A percentile compares a stretch with the other conserved stretches of the same genome.
phyloP scores from a whole-genome alignment of 2,797 vertebrate genomes.

The Cryptoprocta ferox region DNA sequence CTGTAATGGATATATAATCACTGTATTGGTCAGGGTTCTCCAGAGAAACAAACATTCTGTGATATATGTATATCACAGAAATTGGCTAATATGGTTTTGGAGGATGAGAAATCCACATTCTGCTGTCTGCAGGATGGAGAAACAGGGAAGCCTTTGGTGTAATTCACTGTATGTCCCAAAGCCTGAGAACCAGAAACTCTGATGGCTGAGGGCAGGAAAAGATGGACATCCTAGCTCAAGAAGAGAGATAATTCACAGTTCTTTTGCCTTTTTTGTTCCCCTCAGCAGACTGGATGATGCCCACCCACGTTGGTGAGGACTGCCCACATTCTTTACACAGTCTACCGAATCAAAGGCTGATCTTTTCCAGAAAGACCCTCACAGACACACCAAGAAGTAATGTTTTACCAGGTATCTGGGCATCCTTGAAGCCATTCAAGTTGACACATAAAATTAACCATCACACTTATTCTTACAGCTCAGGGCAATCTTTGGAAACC shows the following conservation, averaged over 20 bases:
- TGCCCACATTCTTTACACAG: not conserved
- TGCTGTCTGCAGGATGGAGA: not conserved
- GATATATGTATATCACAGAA: not conserved
- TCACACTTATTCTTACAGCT: not conserved
- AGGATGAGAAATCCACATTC: not conserved
- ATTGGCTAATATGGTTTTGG: not conserved
- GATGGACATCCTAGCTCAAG: not conserved
- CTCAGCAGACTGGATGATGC: not conserved
- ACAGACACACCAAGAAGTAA: not conserved
- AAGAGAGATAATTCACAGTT: not conserved
- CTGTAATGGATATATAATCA: not conserved
- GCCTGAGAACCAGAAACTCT: not conserved
- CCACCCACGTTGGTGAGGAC: not conserved
- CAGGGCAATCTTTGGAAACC: not conserved
- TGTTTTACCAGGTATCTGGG: not conserved
- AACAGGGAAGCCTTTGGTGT: not conserved
- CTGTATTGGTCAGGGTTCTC: not conserved
- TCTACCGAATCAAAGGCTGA: not conserved
- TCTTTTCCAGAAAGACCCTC: not conserved
- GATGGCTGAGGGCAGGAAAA: not conserved
- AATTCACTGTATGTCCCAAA: not conserved
- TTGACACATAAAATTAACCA: not conserved
- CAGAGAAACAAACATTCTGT: not conserved
- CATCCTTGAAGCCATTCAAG: not conserved
- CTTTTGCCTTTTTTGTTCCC: not conserved